Base-by-base conservation (phyloP, 2,888 invertebrate genomes). In the Argyra leucocephala region DNA sequence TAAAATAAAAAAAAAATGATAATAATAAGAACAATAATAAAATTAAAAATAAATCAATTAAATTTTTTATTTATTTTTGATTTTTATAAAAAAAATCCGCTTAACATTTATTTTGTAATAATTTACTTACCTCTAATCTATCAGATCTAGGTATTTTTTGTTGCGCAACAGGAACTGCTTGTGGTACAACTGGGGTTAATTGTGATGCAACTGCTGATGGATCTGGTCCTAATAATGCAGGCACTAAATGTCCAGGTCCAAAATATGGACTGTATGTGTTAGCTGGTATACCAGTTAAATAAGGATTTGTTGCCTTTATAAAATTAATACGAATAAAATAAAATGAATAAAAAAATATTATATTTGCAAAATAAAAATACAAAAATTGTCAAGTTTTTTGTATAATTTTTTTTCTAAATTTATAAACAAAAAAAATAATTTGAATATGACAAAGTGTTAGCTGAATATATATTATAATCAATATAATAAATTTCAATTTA, bases 131-230 rank as follows among this genome's bases (percentile, higher is more conserved):
- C 94, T 96, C 95, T 83, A 96, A 88, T 84, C 96, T 88, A 83
- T 95, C 95, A 80, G 93, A 90, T 82, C 95, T 89, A 75, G 92
- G 91, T 86, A 94, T 86, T 85, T 96, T 95, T 85, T 94, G 94
- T 83, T 93, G 90, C 82, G 89, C 90, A 80, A 89, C 92, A 83
- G 83, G 91, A 81, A 86, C 91, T 80, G 88, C 89, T 85, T 91
- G 92, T 81, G 86, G 91, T 81, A 87, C 88, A 75, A 88, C 88
- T 74, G 79, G 80, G 72, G 91, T 90, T 74, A 93, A 84, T 72
- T 90, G 91, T 76, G 91, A 91, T 75, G 88, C 90, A 71, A 88
- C 88, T 75, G 90, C 88, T 75, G 90, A 84, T 70, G 90, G 93
- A 83, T 93, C 93, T 73, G 91, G 92, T 69, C 92, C 90, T 83